These are phyloP conservation scores for Aspiorhynchus laticeps DNA, from an alignment of 2,113 vertebrate species.

Conservation along the genomic window DNA sequence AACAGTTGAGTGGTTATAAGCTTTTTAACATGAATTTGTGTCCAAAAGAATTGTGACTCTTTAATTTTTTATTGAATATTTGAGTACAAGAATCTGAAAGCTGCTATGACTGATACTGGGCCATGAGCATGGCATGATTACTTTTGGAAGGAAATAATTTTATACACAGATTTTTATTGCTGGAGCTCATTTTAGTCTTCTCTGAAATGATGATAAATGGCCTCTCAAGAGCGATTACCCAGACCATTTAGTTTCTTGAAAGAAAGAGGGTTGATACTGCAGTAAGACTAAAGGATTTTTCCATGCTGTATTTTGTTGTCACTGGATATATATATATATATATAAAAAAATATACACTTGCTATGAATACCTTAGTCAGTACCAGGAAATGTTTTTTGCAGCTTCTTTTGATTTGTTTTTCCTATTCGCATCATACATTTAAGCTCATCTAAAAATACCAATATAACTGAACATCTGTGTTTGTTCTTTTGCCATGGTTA, in stretches of 20 bases:
- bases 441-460: neutral
- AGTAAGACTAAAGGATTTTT: neutral
- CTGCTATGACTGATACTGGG: neutral
- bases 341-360: neutral
- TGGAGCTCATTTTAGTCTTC: neutral
- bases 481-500: neutral
- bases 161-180: neutral
- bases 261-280: neutral
- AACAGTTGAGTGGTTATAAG: neutral
- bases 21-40: neutral
- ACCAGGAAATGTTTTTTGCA: neutral
- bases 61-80: neutral
- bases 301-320: neutral
- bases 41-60: neutral
- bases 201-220: neutral
- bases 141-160: neutral
- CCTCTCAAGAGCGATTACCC: conserved; percentile 12
- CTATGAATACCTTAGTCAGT: neutral
- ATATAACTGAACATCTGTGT: neutral
- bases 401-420: neutral
- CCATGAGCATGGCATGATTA: neutral
- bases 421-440: neutral
- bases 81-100: neutral
- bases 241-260: neutral
- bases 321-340: neutral